A percentile compares a stretch with the other conserved stretches of the same genome.
phyloP scores from a whole-genome alignment of 2,888 invertebrate genomes.

The Folsomia candida region DNA sequence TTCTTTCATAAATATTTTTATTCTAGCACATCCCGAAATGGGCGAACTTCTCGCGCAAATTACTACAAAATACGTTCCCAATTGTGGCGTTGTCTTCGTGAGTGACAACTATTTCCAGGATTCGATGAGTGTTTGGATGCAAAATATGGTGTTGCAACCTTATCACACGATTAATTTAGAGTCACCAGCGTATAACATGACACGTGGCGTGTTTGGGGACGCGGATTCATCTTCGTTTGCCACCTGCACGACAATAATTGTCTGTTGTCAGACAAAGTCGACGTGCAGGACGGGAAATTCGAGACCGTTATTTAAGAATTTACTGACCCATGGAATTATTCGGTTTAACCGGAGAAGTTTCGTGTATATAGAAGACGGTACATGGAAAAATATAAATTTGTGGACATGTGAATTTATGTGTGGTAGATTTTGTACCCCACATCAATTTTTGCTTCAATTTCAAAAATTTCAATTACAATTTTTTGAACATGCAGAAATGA shows the following conservation, averaged over 20 bases:
- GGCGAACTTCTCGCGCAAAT: neutral
- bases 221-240: neutral
- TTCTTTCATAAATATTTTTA: no score
- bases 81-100: neutral
- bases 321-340: neutral
- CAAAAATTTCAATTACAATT: no score
- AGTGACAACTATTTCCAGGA: conserved; percentile 8
- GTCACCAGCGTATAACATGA: neutral
- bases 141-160: neutral
- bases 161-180: neutral
- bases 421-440: no score
- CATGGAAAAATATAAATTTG: no score
- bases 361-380: neutral
- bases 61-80: neutral
- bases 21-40: neutral
- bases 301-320: neutral
- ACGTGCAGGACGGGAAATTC: neutral
- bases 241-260: neutral
- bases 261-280: neutral
- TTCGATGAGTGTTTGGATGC: neutral
- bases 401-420: no score
- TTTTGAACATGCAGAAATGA: no score
- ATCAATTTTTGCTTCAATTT: no score
- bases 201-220: no score
- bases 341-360: neutral